phyloP scores from a whole-genome alignment of 2,888 invertebrate species.

The Megalurothrips usitatus region DNA sequence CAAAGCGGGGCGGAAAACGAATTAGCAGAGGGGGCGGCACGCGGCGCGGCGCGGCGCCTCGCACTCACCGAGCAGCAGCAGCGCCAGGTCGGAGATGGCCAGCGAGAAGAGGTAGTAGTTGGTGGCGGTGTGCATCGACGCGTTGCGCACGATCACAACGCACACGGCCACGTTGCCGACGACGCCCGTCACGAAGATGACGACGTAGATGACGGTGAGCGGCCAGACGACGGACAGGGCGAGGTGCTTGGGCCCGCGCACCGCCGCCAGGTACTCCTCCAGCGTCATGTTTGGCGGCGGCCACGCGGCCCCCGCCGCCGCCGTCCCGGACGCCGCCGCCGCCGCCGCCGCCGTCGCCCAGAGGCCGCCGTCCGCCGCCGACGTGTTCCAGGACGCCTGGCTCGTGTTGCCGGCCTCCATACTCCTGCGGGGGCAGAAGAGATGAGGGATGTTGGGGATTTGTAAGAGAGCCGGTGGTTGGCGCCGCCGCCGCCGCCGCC shows the following conservation, averaged over 20 bases:
- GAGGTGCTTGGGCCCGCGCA: slow-evolving; percentile 16
- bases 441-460: no score
- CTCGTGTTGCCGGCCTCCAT: background rate
- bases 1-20: no score
- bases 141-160: slow-evolving; percentile 73
- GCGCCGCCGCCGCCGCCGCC: background rate
- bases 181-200: slow-evolving; percentile 77
- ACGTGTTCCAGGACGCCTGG: background rate
- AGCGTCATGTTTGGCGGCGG: background rate
- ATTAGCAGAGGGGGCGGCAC: no score
- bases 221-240: slow-evolving; percentile 45
- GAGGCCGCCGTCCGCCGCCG: background rate
- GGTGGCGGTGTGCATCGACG: slow-evolving; percentile 82
- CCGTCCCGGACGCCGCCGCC: background rate
- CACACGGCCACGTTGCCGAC: slow-evolving; percentile 81
- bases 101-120: slow-evolving; percentile 88
- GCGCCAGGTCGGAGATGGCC: slow-evolving; percentile 77
- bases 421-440: background rate
- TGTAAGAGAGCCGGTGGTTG: no score
- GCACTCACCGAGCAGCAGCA: slow-evolving; percentile 74
- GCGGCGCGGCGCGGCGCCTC: background rate
- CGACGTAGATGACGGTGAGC: slow-evolving; percentile 64
- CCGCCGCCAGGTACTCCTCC: background rate
- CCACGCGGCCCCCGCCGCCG: background rate
- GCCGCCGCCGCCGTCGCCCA: background rate